These are phyloP conservation scores for Drosophila pruinosa DNA, from an alignment of 1,140 invertebrate genomes.

Conservation along the genomic window DNA sequence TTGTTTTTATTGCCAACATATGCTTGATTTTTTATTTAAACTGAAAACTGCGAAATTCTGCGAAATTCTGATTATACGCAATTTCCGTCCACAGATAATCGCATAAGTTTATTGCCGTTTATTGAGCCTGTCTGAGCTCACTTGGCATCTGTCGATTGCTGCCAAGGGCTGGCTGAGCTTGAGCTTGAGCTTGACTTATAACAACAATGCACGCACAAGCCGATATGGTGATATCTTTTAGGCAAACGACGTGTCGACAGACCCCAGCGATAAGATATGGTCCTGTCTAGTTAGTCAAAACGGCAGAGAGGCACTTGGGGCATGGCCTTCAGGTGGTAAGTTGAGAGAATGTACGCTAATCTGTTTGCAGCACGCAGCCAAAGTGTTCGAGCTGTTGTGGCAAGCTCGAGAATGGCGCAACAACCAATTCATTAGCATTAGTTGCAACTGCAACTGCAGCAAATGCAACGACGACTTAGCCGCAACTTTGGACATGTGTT, in stretches of 20 bases:
- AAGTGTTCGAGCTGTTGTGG: too few relatives aligned
- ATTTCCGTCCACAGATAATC: constrained; percentile 3
- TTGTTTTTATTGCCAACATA: too few relatives aligned
- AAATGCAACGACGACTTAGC: not conserved
- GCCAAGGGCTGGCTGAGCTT: constrained; percentile 20
- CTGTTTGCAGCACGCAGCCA: constrained; percentile 66
- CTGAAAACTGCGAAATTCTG: not conserved
- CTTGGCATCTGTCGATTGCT: constrained; percentile 33
- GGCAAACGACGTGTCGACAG: constrained; percentile 76
- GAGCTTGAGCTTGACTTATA: constrained; percentile 56
- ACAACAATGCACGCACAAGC: constrained; percentile 56
- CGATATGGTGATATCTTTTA: constrained; percentile 64
- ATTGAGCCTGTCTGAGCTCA: not conserved
- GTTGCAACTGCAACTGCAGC: constrained; percentile 34
- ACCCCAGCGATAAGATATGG: constrained; percentile 69
- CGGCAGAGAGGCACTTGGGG: constrained; percentile 38
- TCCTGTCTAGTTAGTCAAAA: constrained; percentile 71
- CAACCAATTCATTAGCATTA: constrained; percentile 55
- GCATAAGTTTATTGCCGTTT: constrained; percentile 3
- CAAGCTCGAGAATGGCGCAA: not conserved
- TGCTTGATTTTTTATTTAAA: not conserved
- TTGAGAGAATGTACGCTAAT: constrained; percentile 64
- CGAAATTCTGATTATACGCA: not conserved
- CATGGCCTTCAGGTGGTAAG: constrained; percentile 42
- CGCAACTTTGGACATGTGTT: constrained; percentile 37